Conservation (phyloP, 2,797 vertebrate genomes). For the Amniataba percoides region DNA sequence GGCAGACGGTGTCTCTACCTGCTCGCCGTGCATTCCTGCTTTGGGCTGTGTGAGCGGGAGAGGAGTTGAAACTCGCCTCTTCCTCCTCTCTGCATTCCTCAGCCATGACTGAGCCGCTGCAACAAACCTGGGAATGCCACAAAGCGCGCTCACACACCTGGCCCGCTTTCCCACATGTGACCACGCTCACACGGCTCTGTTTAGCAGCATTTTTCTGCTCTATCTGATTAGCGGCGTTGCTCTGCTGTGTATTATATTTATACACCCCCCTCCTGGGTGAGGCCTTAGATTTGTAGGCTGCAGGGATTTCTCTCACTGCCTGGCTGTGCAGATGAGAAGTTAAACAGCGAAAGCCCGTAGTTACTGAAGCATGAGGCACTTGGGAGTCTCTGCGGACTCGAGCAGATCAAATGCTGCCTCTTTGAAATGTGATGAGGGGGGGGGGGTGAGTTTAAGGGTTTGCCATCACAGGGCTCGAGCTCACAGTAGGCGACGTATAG, state of each 20-base stretch:
- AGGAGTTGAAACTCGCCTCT: slow-evolving; percentile 81
- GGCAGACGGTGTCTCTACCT: slow-evolving; percentile 71
- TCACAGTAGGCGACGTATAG: slow-evolving; percentile 17
- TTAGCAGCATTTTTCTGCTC: not conserved
- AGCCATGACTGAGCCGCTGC: slow-evolving; percentile 66
- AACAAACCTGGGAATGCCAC: slow-evolving; percentile 60
- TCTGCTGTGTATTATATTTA: slow-evolving; percentile 6
- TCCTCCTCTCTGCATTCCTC: slow-evolving; percentile 78
- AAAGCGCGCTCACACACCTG: slow-evolving; percentile 46
- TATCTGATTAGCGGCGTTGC: not conserved
- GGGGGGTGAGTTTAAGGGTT: slow-evolving; percentile 48
- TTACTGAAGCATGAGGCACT: slow-evolving; percentile 51
- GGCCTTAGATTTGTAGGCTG: slow-evolving; percentile 46
- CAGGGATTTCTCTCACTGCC: slow-evolving; percentile 41
- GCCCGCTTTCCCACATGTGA: slow-evolving; percentile 26
- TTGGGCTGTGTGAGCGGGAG: slow-evolving; percentile 63
- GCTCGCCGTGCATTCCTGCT: slow-evolving; percentile 74
- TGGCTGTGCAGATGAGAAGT: slow-evolving; percentile 60
- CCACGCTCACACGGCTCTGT: slow-evolving; percentile 15
- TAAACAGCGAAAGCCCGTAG: slow-evolving; percentile 59
- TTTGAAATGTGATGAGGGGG: slow-evolving; percentile 68
- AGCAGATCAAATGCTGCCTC: slow-evolving; percentile 64
- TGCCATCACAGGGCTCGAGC: slow-evolving; percentile 10
- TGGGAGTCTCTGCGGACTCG: slow-evolving; percentile 50
- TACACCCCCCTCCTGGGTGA: not conserved